These are phyloP conservation scores for Harpegnathos saltator DNA, from an alignment of 1,140 invertebrate genomes.

Conservation along the genomic window DNA sequence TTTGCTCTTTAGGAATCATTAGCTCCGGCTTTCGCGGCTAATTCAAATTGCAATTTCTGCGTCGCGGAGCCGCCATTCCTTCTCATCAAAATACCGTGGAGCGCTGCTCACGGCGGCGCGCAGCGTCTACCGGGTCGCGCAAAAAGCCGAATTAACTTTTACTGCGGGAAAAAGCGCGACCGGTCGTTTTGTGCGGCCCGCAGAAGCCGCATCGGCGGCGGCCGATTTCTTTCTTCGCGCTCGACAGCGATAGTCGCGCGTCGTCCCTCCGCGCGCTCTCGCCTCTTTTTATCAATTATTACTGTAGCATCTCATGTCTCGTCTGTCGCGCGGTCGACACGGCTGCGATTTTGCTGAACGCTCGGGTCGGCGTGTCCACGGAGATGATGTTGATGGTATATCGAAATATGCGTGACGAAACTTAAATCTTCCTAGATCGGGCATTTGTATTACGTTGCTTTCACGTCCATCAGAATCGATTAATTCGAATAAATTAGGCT, in stretches of 20 bases:
- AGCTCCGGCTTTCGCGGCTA: conserved; percentile 83
- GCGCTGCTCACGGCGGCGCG: conserved; percentile 74
- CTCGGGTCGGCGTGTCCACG: too few relatives aligned
- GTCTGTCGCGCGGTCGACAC: too few relatives aligned
- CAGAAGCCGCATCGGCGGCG: background rate
- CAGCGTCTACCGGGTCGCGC: conserved; percentile 28
- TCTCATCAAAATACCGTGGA: conserved; percentile 85
- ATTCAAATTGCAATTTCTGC: conserved; percentile 85
- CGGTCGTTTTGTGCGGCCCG: conserved; percentile 38
- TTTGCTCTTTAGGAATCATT: conserved; percentile 84
- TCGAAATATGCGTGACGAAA: too few relatives aligned
- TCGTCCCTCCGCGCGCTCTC: too few relatives aligned
- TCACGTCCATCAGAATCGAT: too few relatives aligned
- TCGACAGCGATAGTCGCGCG: conserved; percentile 3
- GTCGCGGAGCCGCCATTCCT: conserved; percentile 66
- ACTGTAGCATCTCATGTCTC: too few relatives aligned
- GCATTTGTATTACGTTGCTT: too few relatives aligned
- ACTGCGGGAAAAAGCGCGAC: conserved; percentile 72
- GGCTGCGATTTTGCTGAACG: too few relatives aligned
- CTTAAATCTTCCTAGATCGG: too few relatives aligned
- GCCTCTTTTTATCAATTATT: too few relatives aligned
- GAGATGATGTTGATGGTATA: too few relatives aligned
- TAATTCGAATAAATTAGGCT: too few relatives aligned
- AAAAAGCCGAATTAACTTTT: conserved; percentile 82
- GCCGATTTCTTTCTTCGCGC: conserved; percentile 55